Conservation (phyloP, 37 sponge, comb jelly and placozoan species). For the Aplysina aerophoba region DNA sequence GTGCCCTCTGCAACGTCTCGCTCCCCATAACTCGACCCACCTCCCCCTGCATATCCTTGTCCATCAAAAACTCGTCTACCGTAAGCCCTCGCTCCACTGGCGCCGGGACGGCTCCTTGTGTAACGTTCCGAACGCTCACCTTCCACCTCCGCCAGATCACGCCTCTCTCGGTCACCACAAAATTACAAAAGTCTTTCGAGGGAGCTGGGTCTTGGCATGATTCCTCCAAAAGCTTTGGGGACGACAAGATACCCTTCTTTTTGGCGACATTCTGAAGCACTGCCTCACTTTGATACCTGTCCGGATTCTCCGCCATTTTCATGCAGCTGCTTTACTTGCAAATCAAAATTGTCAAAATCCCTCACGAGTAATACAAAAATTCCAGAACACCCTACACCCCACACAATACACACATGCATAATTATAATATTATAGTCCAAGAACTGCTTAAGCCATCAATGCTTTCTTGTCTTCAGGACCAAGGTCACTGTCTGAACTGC, state of each 20-base stretch:
- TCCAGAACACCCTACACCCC: too few species aligned
- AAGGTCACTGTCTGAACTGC: too few species aligned
- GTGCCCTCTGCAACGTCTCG: slow-evolving; percentile 43
- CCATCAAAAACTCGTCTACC: slow-evolving; percentile 56
- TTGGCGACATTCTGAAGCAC: background rate
- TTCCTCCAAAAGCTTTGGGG: slow-evolving; percentile 70
- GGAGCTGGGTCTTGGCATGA: slow-evolving; percentile 84
- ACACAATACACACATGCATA: too few species aligned
- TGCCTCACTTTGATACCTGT: background rate
- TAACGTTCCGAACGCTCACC: slow-evolving; percentile 65
- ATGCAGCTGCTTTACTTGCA: too few species aligned
- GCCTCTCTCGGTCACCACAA: slow-evolving; percentile 89
- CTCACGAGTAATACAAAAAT: too few species aligned
- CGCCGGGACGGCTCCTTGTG: slow-evolving; percentile 41
- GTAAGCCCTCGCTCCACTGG: slow-evolving; percentile 59
- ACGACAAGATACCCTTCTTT: slow-evolving; percentile 45
- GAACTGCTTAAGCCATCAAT: too few species aligned
- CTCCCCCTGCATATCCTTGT: slow-evolving; percentile 54
- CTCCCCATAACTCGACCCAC: slow-evolving; percentile 64
- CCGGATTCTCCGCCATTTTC: background rate
- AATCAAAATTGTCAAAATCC: too few species aligned
- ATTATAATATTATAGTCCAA: too few species aligned
- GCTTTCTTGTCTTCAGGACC: too few species aligned
- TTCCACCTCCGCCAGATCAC: slow-evolving; percentile 88
- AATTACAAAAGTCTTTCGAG: slow-evolving; percentile 87